A percentile compares a stretch with the other conserved stretches of the same genome.
These are phyloP conservation scores for Hoplostethus mediterraneus DNA, from an alignment of 2,797 vertebrate genomes.

Conservation along the genomic window DNA sequence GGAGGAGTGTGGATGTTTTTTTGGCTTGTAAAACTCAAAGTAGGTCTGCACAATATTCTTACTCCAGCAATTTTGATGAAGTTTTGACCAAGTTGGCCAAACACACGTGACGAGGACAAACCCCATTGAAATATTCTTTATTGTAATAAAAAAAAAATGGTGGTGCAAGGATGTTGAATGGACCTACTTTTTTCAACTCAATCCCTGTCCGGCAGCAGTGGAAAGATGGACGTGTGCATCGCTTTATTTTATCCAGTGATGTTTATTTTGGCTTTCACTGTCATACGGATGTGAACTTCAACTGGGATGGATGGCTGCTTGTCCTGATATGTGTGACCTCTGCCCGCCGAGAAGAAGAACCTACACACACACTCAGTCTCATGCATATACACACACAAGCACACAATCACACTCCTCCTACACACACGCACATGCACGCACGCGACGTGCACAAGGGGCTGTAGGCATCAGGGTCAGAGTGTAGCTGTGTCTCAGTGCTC, in stretches of 20 bases:
- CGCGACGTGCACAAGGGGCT: slow-evolving; percentile 15
- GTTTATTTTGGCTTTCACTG: background rate
- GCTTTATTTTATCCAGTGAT: slow-evolving; percentile 10
- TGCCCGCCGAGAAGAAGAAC: slow-evolving; percentile 21
- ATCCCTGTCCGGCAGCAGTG: background rate
- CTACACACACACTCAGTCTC: slow-evolving; percentile 2
- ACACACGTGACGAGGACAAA: too few relatives aligned
- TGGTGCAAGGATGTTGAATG: background rate
- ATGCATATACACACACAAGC: background rate
- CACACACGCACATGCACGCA: background rate
- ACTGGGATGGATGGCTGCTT: slow-evolving; percentile 18
- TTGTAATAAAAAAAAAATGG: too few relatives aligned
- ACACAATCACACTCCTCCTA: slow-evolving; percentile 1
- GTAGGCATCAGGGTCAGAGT: slow-evolving; percentile 23
- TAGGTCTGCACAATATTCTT: too few relatives aligned
- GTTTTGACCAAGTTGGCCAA: background rate
- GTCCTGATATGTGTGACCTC: slow-evolving; percentile 27
- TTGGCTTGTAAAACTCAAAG: too few relatives aligned
- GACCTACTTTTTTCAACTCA: background rate
- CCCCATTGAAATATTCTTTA: too few relatives aligned
- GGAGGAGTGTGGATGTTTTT: too few relatives aligned
- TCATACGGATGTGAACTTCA: slow-evolving; percentile 14
- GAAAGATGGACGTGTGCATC: background rate
- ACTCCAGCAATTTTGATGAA: too few relatives aligned
- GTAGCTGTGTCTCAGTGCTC: slow-evolving; percentile 44